Conservation (phyloP, 2,113 vertebrate genomes). For the zebrafish (Danio rerio) region GRCz12tu NC_133190.1:24294501-24295000, state of each 20-base stretch:
- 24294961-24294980: not conserved
- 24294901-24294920: conserved; percentile 26
- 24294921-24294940: not conserved
- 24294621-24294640: not conserved
- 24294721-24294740: not conserved
- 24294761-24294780: conserved; percentile 98
- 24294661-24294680: not conserved
- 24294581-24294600: too few relatives aligned
- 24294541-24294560: too few relatives aligned
- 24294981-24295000: conserved; percentile 31
- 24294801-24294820: conserved; percentile 97
- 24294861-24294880: conserved; percentile 98
- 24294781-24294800: conserved; percentile 98
- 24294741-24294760: conserved; percentile 76
- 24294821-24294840: conserved; percentile 96
- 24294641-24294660: too few relatives aligned
- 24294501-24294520: too few relatives aligned
- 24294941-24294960: conserved; percentile 11
- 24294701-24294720: not conserved
- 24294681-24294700: not conserved
- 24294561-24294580: too few relatives aligned
- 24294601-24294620: conserved; percentile 33
- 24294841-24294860: conserved; percentile 98
- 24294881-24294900: conserved; percentile 59
- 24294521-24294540: too few relatives aligned